phyloP scores from a whole-genome alignment of 2,888 invertebrate species.

The Philopedon plagiatum region DNA sequence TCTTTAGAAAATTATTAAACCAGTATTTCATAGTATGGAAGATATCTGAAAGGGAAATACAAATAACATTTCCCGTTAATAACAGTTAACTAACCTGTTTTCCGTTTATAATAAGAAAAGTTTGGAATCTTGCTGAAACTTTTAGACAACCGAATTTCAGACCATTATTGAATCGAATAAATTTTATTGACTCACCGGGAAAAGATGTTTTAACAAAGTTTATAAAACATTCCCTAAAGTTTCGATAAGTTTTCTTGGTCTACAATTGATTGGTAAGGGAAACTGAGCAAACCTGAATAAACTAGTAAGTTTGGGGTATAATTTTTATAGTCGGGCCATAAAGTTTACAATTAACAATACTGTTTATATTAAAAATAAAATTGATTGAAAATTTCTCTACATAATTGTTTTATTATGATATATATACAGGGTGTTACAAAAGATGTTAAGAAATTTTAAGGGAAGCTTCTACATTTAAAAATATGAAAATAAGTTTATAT shows the following conservation, averaged over 20 bases:
- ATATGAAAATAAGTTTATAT: no score
- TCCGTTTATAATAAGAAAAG: slow-evolving; percentile 23
- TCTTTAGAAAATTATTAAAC: background rate
- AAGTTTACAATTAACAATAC: no score
- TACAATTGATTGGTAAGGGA: background rate
- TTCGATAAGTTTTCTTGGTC: background rate
- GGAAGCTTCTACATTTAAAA: no score
- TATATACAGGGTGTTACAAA: no score
- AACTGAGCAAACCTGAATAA: no score
- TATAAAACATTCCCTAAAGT: slow-evolving; percentile 1
- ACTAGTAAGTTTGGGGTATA: no score
- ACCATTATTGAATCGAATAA: slow-evolving; percentile 37
- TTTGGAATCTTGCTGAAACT: slow-evolving; percentile 13
- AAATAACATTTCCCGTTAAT: slow-evolving; percentile 4
- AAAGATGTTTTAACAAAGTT: slow-evolving; percentile 31
- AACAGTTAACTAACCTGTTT: slow-evolving; percentile 14
- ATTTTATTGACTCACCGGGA: slow-evolving; percentile 32
- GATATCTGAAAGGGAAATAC: background rate
- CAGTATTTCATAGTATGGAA: background rate
- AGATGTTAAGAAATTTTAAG: no score
- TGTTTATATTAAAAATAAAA: no score
- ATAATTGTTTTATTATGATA: no score
- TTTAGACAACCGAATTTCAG: slow-evolving; percentile 24
- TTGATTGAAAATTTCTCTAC: no score
- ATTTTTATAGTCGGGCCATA: no score